Evolutionary conservation across 2,888 invertebrate genomes (phyloP), one percentile per base, ranked within the genome.

Genomic region (Strigamia maritima): DNA sequence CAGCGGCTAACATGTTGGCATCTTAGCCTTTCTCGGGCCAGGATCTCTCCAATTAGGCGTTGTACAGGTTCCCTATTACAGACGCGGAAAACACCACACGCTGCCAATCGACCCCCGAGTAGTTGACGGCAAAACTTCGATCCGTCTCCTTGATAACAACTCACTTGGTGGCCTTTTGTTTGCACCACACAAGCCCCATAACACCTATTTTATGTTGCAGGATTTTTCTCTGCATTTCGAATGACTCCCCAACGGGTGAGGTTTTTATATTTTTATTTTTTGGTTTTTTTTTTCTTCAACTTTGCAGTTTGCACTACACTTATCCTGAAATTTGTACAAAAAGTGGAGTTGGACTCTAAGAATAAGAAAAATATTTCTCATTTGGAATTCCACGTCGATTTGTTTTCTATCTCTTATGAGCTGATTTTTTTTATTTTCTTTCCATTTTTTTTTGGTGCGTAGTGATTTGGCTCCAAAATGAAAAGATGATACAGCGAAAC

Each of bases 21-120:
- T 54, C 54, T 3, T 16, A 38, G 54, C 4, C 19, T 19, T 54
- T n/a, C 54, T 54, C 16, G 54, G 54, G 54, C 54, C 54, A 54
- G 54, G 54, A 54, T 54, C 54, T 54, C 54, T 54, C 54, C 54
- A 54, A 54, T 54, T 54, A 54, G 54, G 54, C 54, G 54, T 54
- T 54, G 54, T 16, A 54, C 54, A 10, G 54, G 54, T 16, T 54
- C 16, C 54, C 54, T 54, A 54, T 54, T 54, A 54, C 14, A 54
- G 54, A 54, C 54, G 54, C 54, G 54, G 16, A 16, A 54, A 19
- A 54, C 54, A 54, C 54, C 54, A 16, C 54, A 54, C 54, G 54
- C 6, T 12, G 19, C 54, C 54, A 54, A 54, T 54, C 54, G 54
- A 54, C 54, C 54, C 54, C 54, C 54, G 14, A 54, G 54, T 54